Evolutionary conservation across 2,113 vertebrate genomes (phyloP).

Genomic region (Bubo blakistoni): DNA sequence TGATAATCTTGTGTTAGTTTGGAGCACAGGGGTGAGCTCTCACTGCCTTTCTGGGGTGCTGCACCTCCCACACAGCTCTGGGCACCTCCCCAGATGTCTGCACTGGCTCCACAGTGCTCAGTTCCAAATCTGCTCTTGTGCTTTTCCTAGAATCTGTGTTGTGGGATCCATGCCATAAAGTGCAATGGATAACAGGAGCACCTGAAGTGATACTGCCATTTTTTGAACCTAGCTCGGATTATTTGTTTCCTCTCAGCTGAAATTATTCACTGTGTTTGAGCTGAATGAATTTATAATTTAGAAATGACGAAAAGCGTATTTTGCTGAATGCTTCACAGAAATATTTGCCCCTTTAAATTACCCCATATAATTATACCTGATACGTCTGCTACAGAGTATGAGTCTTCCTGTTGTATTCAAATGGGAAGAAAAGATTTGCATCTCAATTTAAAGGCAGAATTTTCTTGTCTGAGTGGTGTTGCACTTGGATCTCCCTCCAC

Average conservation of each 20-base stretch:
- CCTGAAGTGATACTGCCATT: not conserved
- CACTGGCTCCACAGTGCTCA: not conserved
- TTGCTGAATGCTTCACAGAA: not conserved
- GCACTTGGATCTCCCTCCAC: not conserved
- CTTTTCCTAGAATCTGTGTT: not conserved
- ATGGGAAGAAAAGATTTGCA: not conserved
- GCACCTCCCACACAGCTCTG: not conserved
- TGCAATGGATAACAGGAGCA: not conserved
- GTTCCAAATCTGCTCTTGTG: not conserved
- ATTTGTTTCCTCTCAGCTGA: not conserved
- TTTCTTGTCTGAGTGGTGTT: not conserved
- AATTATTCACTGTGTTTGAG: not conserved
- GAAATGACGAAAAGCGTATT: not conserved
- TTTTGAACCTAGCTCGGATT: not conserved
- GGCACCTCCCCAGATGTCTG: not conserved
- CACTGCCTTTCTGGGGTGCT: not conserved
- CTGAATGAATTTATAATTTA: not conserved
- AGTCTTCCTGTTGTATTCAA: not conserved
- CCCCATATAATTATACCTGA: not conserved
- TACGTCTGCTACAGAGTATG: not conserved
- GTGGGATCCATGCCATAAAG: not conserved
- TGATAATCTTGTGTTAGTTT: not conserved
- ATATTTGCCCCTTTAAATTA: not conserved
- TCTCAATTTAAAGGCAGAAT: not conserved
- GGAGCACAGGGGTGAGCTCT: not conserved